Evolutionary conservation across 2,113 vertebrate species (phyloP).

Genomic region (Phocoena phocoena): DNA sequence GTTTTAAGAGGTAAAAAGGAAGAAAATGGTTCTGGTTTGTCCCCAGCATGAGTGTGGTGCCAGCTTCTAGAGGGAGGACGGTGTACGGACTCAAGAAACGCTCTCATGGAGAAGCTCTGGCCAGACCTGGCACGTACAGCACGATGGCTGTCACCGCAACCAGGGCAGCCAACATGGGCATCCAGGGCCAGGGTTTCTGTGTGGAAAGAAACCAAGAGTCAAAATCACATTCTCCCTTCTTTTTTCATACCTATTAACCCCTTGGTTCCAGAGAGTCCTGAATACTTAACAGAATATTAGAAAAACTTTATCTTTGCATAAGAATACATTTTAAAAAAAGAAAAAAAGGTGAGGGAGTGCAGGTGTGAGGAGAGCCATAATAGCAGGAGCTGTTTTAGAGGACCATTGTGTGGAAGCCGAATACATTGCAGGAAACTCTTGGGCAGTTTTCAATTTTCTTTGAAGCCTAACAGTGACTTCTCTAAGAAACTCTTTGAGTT

Average conservation of each 20-base stretch:
- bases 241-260: slow-evolving; percentile 79
- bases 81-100: slow-evolving; percentile 87
- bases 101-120: slow-evolving; percentile 94
- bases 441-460: slow-evolving; percentile 46
- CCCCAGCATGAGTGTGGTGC: slow-evolving; percentile 87
- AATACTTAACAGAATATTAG: slow-evolving; percentile 72
- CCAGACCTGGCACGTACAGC: slow-evolving; percentile 94
- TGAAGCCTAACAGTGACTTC: slow-evolving; percentile 43
- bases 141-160: slow-evolving; percentile 95
- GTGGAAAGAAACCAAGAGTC: slow-evolving; percentile 87
- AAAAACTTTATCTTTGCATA: slow-evolving; percentile 55
- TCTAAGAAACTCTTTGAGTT: slow-evolving; percentile 51
- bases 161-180: slow-evolving; percentile 97
- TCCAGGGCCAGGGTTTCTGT: slow-evolving; percentile 98
- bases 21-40: slow-evolving; percentile 86
- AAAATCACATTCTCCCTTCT: slow-evolving; percentile 82
- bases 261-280: slow-evolving; percentile 77
- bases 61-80: slow-evolving; percentile 89
- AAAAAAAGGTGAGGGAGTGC: not conserved
- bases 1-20: slow-evolving; percentile 90
- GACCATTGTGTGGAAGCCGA: not conserved
- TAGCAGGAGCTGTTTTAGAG: slow-evolving; percentile 36
- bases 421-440: slow-evolving; percentile 39
- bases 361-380: slow-evolving; percentile 1
- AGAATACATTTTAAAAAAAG: slow-evolving; percentile 39